Percentiles rank a stretch among this genome's conserved stretches.
Conservation (phyloP, 2,888 invertebrate genomes). For the Dioctria rufipes region DNA sequence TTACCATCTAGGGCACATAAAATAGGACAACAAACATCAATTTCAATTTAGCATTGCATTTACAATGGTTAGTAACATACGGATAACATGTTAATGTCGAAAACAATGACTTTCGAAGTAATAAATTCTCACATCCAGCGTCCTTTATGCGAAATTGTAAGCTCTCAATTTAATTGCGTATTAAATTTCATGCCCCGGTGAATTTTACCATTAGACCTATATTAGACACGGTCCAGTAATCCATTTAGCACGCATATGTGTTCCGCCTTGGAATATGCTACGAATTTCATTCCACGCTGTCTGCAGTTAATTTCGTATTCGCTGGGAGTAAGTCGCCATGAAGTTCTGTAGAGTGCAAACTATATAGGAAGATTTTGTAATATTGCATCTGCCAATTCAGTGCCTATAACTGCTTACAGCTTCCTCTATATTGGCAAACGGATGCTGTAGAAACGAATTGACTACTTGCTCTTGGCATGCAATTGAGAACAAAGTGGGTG, state of each 20-base stretch:
- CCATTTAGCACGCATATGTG: background rate
- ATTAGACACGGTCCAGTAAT: background rate
- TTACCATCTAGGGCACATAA: no score
- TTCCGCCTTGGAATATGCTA: background rate
- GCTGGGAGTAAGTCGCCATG: background rate
- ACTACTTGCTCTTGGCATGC: background rate
- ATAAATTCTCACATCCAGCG: no score
- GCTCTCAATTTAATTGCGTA: background rate
- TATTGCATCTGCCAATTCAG: background rate
- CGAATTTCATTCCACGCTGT: background rate
- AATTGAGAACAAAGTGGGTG: background rate
- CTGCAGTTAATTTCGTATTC: background rate
- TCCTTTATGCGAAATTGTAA: background rate
- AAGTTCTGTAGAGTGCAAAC: background rate
- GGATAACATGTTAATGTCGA: no score
- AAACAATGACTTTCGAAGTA: no score
- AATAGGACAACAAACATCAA: no score
- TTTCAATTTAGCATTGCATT: no score
- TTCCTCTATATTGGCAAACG: background rate
- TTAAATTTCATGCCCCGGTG: background rate
- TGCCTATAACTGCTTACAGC: background rate
- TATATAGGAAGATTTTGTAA: background rate
- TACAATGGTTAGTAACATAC: no score
- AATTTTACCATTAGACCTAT: background rate
- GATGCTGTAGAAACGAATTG: background rate